phyloP scores from a whole-genome alignment of 1,140 invertebrate species.

The Carcinoscorpius rotundicauda region DNA sequence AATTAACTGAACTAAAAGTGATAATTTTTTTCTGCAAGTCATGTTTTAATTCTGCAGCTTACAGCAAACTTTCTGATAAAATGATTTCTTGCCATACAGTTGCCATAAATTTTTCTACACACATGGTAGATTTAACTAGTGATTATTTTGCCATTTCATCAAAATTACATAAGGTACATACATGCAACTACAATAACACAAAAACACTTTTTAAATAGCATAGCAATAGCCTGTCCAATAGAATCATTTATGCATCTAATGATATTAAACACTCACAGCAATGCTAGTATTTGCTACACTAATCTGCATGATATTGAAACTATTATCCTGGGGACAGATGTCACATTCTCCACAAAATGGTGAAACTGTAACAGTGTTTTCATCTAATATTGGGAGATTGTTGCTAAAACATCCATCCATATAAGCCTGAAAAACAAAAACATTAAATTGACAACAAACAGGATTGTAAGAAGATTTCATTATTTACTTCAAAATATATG shows the following conservation, averaged over 20 bases:
- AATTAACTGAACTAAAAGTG: too few species aligned
- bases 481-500: too few species aligned
- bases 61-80: too few species aligned
- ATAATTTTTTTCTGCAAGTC: too few species aligned
- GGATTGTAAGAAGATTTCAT: too few species aligned
- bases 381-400: conserved; percentile 85
- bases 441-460: too few species aligned
- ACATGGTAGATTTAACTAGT: too few species aligned
- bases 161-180: not conserved
- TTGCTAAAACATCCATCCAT: conserved; percentile 96
- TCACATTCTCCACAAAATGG: conserved; percentile 97
- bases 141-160: not conserved
- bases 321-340: conserved; percentile 85
- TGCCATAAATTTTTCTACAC: too few species aligned
- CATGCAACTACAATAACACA: not conserved
- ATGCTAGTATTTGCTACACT: conserved; percentile 91
- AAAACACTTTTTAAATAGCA: not conserved
- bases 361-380: conserved; percentile 91
- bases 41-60: too few species aligned
- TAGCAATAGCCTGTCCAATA: too few species aligned
- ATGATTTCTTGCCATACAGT: too few species aligned
- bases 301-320: conserved; percentile 46
- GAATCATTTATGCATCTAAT: too few species aligned
- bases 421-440: conserved; percentile 46
- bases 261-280: conserved; percentile 40